A percentile compares a stretch with the other conserved stretches of the same genome.
phyloP scores from a whole-genome alignment of 2,113 vertebrate genomes.

The Emberiza fucata region DNA sequence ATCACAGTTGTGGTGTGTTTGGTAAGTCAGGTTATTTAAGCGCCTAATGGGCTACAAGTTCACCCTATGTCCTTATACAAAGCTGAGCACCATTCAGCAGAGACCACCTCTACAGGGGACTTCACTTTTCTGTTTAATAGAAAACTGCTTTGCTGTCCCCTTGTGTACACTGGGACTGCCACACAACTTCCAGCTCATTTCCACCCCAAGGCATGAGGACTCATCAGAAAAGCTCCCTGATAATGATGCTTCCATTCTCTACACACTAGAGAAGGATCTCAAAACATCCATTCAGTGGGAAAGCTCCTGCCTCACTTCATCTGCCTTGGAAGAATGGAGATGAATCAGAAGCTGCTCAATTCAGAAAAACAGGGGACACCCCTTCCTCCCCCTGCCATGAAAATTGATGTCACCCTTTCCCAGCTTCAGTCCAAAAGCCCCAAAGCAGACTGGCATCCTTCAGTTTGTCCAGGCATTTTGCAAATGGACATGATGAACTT shows the following conservation, averaged over 20 bases:
- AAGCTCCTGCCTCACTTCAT: neutral
- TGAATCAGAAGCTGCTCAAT: neutral
- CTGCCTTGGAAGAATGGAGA: neutral
- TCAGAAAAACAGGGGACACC: neutral
- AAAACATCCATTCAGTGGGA: neutral
- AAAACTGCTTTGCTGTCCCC: neutral
- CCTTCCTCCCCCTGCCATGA: accelerated
- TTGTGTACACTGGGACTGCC: neutral
- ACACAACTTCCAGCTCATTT: neutral
- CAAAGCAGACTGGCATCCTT: neutral
- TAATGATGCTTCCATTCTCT: accelerated
- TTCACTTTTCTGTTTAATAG: neutral
- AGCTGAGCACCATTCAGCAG: neutral
- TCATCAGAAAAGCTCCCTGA: neutral
- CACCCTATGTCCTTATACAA: accelerated
- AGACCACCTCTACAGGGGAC: neutral
- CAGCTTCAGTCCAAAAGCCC: neutral
- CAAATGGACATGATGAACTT: neutral
- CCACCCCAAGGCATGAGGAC: neutral
- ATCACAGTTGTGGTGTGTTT: neutral
- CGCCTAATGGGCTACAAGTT: neutral
- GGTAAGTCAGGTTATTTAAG: neutral
- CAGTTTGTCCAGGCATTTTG: neutral
- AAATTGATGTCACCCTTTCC: neutral
- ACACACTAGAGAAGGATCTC: neutral